These are phyloP conservation scores for Xiphophorus couchianus DNA, from an alignment of 2,113 vertebrate species.

Conservation along the genomic window DNA sequence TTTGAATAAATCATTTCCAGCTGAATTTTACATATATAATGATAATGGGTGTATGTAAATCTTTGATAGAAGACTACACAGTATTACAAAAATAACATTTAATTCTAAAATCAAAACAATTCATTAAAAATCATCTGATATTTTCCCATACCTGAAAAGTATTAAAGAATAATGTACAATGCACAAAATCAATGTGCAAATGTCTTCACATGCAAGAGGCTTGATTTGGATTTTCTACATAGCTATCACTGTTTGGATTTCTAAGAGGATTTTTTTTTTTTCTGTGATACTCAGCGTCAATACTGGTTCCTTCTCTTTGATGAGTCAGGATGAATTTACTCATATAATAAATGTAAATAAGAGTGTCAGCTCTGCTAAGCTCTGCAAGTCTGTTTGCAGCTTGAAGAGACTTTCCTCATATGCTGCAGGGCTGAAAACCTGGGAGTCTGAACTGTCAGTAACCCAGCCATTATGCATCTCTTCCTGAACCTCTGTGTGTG, in stretches of 20 bases:
- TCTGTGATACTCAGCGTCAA: constrained; percentile 40
- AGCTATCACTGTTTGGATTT: constrained; percentile 17
- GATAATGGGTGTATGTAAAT: too few species aligned
- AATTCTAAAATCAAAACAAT: background rate
- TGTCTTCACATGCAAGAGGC: constrained; percentile 22
- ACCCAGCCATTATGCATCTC: constrained; percentile 40
- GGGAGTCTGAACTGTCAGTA: constrained; percentile 54
- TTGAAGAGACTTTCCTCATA: constrained; percentile 17
- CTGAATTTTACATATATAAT: too few species aligned
- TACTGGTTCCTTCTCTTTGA: constrained; percentile 52
- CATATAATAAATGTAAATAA: constrained; percentile 68
- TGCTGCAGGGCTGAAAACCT: constrained; percentile 42
- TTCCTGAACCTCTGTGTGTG: constrained; percentile 35
- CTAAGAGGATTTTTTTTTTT: constrained; percentile 19
- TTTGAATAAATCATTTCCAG: too few species aligned
- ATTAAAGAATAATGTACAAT: background rate
- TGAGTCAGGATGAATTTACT: constrained; percentile 65
- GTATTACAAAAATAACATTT: too few species aligned
- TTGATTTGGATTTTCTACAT: constrained; percentile 34
- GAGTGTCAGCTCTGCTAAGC: constrained; percentile 45
- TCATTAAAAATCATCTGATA: background rate
- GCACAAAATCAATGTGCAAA: constrained; percentile 30
- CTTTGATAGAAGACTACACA: too few species aligned
- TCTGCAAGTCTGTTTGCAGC: constrained; percentile 28
- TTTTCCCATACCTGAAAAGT: background rate